These are phyloP conservation scores for Podiceps cristatus DNA, from an alignment of 2,113 vertebrate genomes.

Conservation along the genomic window DNA sequence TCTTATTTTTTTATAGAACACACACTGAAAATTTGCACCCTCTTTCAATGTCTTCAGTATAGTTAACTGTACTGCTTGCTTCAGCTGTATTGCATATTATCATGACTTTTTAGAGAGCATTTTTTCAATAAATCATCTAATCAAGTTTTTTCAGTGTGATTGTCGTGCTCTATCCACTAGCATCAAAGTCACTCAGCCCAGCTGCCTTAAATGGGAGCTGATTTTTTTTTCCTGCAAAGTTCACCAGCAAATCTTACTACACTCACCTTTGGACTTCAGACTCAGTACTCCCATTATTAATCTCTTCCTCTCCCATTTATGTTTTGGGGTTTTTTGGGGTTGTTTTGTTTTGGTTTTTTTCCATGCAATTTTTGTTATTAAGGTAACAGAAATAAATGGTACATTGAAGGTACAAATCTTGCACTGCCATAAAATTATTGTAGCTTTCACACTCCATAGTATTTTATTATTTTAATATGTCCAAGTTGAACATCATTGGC, in stretches of 20 bases:
- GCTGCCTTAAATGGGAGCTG: not conserved
- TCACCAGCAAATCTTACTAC: not conserved
- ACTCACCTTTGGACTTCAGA: not conserved
- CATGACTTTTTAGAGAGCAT: not conserved
- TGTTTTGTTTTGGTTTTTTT: no score
- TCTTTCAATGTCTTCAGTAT: not conserved
- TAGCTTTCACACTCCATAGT: not conserved
- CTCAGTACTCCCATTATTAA: not conserved
- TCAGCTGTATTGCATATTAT: not conserved
- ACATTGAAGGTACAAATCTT: not conserved
- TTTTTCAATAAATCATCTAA: not conserved
- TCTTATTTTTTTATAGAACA: not conserved
- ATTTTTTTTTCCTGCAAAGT: not conserved
- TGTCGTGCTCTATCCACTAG: not conserved
- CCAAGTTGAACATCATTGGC: not conserved
- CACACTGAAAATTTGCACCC: not conserved
- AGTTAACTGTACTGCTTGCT: not conserved
- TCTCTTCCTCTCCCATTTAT: not conserved
- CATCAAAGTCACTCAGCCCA: not conserved
- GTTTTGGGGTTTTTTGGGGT: fast-evolving
- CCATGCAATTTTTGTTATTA: not conserved
- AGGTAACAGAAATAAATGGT: not conserved
- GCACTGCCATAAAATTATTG: not conserved
- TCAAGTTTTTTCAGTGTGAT: not conserved
- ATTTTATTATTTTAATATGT: not conserved